Evolutionary conservation across 2,888 invertebrate species (phyloP).

Genomic region (Cotesia congregata): DNA sequence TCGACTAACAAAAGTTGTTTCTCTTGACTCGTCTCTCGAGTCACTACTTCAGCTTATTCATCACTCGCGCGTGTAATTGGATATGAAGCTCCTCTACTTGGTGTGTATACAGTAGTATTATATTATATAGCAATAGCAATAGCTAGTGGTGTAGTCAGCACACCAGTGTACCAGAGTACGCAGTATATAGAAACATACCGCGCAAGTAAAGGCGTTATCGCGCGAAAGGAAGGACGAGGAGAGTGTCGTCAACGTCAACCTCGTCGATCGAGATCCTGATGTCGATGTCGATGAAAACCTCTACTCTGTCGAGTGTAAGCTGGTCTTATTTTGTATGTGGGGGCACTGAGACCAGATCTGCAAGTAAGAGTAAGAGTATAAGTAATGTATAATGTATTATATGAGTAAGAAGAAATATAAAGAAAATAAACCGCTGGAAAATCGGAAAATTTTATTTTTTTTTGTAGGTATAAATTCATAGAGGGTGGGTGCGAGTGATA

Average conservation of each 20-base stretch:
- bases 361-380: too few relatives aligned
- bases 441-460: too few relatives aligned
- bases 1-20: conserved; percentile 21
- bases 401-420: too few relatives aligned
- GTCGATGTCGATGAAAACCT: not conserved
- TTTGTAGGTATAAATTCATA: too few relatives aligned
- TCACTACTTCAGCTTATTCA: conserved; percentile 28
- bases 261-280: not conserved
- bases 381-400: too few relatives aligned
- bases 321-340: not conserved
- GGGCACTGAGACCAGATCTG: too few relatives aligned
- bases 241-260: not conserved
- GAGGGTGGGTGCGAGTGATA: too few relatives aligned
- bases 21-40: conserved; percentile 20
- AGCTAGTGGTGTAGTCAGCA: not conserved
- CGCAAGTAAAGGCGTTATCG: conserved; percentile 24
- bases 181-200: not conserved
- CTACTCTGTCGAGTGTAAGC: not conserved
- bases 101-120: conserved; percentile 5
- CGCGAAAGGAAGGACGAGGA: conserved; percentile 23
- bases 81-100: conserved; percentile 11
- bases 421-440: too few relatives aligned
- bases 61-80: conserved; percentile 19
- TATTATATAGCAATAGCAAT: not conserved
- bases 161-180: not conserved